Evolutionary conservation across 2,113 vertebrate species (phyloP).

Genomic region (Gnathonemus echidnorhynchus): DNA sequence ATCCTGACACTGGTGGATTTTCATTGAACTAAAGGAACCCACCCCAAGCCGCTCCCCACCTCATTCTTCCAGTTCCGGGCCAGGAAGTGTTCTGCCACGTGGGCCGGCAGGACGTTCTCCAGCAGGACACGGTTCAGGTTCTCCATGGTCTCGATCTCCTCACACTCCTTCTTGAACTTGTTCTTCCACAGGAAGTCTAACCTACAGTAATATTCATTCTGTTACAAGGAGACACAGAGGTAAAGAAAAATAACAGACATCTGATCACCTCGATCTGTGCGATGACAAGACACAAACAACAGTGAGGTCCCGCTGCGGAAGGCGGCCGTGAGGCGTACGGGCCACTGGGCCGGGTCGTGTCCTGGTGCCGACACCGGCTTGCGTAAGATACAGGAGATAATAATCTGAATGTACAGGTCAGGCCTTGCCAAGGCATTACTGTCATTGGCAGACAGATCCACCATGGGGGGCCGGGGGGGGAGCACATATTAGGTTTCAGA

Average conservation of each 20-base stretch:
- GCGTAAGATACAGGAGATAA: neutral
- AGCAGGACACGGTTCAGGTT: constrained; percentile 91
- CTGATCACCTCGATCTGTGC: constrained; percentile 61
- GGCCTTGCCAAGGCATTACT: neutral
- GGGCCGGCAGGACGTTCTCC: constrained; percentile 92
- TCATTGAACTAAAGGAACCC: neutral
- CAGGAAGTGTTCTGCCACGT: constrained; percentile 95
- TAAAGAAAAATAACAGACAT: constrained; percentile 83
- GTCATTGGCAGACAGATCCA: neutral
- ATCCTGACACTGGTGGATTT: neutral
- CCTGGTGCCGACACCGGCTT: neutral
- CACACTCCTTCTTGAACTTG: constrained; percentile 98
- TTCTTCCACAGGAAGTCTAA: constrained; percentile 99
- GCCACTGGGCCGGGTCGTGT: neutral
- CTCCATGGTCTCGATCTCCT: constrained; percentile 99
- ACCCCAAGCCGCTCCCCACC: constrained; percentile 50
- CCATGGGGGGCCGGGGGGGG: neutral
- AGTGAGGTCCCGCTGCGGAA: neutral
- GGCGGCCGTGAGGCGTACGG: neutral
- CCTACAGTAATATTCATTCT: constrained; percentile 99
- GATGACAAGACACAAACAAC: constrained; percentile 25
- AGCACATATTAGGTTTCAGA: neutral
- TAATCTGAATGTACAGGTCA: neutral
- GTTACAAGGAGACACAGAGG: constrained; percentile 93
- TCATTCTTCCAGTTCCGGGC: constrained; percentile 95